Evolutionary conservation across 1,140 invertebrate genomes (phyloP).

Genomic region (Lepidurus couesii): DNA sequence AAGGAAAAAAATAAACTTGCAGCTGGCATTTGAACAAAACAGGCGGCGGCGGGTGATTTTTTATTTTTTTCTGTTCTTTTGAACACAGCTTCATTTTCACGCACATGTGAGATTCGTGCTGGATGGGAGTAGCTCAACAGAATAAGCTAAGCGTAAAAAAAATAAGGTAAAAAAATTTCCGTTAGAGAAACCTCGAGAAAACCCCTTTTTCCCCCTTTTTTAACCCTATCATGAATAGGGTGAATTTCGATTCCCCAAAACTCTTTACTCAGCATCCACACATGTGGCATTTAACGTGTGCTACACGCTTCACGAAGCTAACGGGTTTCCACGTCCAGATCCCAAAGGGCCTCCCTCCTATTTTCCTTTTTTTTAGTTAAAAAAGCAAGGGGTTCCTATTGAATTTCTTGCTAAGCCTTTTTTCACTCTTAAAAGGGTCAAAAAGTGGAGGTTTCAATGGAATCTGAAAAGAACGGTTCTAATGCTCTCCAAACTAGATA

Average conservation of each 20-base stretch:
- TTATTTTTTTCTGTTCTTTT: neutral
- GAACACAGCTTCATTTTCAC: conserved; percentile 7
- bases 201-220: neutral
- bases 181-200: neutral
- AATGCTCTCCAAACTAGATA: conserved; percentile 16
- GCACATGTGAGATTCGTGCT: neutral
- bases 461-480: conserved; percentile 5
- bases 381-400: conserved; percentile 15
- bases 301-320: conserved; percentile 15
- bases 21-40: conserved; percentile 1
- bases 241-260: conserved; percentile 1
- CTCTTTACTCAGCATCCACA: neutral
- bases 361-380: conserved; percentile 6
- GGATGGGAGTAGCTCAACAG: no score
- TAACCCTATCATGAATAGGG: conserved; percentile 6
- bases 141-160: no score
- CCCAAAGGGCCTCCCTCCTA: neutral
- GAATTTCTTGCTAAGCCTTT: conserved; percentile 5
- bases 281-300: conserved; percentile 5
- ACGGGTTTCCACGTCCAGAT: conserved; percentile 8
- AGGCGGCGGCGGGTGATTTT: conserved; percentile 6
- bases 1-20: neutral
- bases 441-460: conserved; percentile 11
- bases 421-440: conserved; percentile 16
- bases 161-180: neutral